phyloP scores from a whole-genome alignment of 2,888 invertebrate genomes.

The Eupithecia vulgata region DNA sequence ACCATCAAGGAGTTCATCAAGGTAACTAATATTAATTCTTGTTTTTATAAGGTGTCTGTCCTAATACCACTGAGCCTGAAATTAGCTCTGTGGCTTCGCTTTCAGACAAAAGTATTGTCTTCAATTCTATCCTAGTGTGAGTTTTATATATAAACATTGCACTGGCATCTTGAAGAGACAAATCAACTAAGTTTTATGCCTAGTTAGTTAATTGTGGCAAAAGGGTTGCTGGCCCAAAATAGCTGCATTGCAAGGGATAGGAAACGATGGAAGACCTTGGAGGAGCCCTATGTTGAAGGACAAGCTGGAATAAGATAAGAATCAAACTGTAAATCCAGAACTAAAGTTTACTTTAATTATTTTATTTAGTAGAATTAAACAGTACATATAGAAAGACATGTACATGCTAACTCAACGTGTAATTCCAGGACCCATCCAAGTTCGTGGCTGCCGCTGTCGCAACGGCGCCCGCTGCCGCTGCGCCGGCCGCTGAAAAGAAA shows the following conservation, averaged over 20 bases:
- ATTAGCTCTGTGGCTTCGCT: conserved; percentile 64
- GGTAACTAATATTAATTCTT: conserved; percentile 64
- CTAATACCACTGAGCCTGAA: conserved; percentile 57
- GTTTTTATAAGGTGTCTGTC: conserved; percentile 56
- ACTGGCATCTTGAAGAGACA: conserved; percentile 72
- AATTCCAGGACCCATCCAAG: conserved; percentile 94
- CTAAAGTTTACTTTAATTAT: too few species aligned
- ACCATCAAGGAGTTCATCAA: conserved; percentile 96
- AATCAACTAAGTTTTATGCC: neutral
- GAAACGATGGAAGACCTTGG: too few species aligned
- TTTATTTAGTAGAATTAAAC: too few species aligned
- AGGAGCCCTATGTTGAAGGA: too few species aligned
- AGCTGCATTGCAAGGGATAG: too few species aligned
- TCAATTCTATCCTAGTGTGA: conserved; percentile 73
- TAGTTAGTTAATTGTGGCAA: too few species aligned
- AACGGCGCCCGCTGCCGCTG: conserved; percentile 87
- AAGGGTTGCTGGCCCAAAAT: too few species aligned
- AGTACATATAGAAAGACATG: too few species aligned
- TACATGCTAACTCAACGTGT: conserved; percentile 41
- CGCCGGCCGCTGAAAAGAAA: conserved; percentile 85
- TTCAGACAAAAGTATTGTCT: conserved; percentile 66
- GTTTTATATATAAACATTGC: conserved; percentile 54
- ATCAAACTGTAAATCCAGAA: too few species aligned
- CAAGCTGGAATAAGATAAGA: too few species aligned
- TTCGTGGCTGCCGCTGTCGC: conserved; percentile 88